Conservation (phyloP, 2,797 vertebrate species). For the Lacerta viridis region DNA sequence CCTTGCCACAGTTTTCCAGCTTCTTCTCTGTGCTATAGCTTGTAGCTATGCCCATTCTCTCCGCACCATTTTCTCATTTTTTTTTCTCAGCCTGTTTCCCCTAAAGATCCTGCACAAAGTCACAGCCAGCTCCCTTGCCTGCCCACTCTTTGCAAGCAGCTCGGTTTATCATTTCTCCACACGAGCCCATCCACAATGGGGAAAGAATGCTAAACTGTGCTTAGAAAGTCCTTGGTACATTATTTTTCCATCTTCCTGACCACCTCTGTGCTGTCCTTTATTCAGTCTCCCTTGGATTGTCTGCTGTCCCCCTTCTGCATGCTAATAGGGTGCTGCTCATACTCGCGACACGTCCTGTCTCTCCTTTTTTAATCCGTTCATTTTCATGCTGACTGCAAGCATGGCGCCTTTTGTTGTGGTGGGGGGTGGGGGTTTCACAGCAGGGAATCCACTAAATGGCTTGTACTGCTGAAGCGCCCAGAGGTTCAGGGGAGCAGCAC, state of each 20-base stretch:
- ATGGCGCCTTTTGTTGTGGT: constrained; percentile 13
- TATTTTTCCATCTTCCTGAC: background rate
- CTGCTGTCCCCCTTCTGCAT: constrained; percentile 20
- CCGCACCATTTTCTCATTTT: background rate
- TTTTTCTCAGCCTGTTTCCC: constrained; percentile 3
- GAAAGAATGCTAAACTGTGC: background rate
- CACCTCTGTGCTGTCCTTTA: background rate
- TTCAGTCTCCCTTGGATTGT: background rate
- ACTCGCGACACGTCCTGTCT: background rate
- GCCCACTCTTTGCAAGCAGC: background rate
- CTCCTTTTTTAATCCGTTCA: constrained; percentile 44
- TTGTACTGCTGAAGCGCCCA: background rate
- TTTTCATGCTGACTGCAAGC: constrained; percentile 50
- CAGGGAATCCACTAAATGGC: constrained; percentile 19
- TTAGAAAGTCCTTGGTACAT: background rate
- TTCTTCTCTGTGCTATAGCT: background rate
- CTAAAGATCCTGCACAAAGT: constrained; percentile 21
- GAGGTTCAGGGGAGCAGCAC: background rate
- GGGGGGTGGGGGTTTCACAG: background rate
- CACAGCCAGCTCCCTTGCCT: background rate
- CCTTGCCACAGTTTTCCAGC: too few species aligned
- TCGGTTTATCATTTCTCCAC: constrained; percentile 5
- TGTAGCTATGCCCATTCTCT: background rate
- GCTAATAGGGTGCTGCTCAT: constrained; percentile 33
- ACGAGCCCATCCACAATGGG: background rate